Percentiles rank a stretch among this genome's conserved stretches.
phyloP scores from a whole-genome alignment of 2,113 vertebrate species.

The Acrocephalus kingi region DNA sequence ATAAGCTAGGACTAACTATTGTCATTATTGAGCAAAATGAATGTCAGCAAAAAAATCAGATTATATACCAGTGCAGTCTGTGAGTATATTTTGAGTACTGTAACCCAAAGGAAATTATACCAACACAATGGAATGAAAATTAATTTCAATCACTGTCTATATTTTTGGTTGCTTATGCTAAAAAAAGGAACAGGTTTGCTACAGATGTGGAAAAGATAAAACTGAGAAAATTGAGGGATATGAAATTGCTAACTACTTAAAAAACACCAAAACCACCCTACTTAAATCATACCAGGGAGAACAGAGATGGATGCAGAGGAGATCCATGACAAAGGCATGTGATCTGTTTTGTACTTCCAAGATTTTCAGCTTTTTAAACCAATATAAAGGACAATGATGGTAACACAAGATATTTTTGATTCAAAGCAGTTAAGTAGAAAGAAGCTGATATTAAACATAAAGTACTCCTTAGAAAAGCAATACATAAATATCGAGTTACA shows the following conservation, averaged over 20 bases:
- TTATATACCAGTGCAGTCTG: background rate
- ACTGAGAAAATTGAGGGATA: background rate
- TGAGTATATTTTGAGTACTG: background rate
- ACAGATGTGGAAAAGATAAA: background rate
- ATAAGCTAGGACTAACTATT: background rate
- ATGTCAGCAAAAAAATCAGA: background rate
- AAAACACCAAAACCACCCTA: background rate
- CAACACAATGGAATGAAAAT: background rate
- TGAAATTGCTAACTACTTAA: background rate
- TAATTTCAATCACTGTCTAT: background rate
- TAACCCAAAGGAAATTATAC: background rate
- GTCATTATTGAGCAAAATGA: background rate
- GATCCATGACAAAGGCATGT: background rate
- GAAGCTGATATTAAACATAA: background rate
- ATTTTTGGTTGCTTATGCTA: background rate
- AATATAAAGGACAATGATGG: background rate
- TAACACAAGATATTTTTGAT: background rate
- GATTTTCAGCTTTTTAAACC: background rate
- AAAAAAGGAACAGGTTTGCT: background rate
- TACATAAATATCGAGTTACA: accelerated
- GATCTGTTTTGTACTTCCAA: background rate
- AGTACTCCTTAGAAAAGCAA: background rate
- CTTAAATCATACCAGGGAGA: background rate
- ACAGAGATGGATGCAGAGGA: background rate
- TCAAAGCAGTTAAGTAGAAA: background rate